A percentile compares a stretch with the other conserved stretches of the same genome.
Conservation (phyloP, 1,140 invertebrate genomes). For the Calycopis cecrops region DNA sequence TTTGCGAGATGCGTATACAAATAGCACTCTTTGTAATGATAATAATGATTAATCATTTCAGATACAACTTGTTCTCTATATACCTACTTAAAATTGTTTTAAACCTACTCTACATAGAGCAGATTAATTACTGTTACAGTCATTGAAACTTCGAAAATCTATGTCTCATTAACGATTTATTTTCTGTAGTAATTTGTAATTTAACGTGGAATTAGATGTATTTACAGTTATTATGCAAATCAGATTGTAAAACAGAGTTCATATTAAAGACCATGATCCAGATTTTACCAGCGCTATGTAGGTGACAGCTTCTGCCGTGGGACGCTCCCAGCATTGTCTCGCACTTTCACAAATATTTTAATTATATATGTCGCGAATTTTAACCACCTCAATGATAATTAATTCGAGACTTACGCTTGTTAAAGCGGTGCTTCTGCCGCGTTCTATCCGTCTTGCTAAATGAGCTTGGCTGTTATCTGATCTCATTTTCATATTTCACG, state of each 20-base stretch:
- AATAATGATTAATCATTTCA: too few relatives aligned
- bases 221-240: conserved; percentile 5
- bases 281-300: conserved; percentile 32
- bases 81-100: too few relatives aligned
- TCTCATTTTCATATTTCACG: not conserved
- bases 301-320: conserved; percentile 44
- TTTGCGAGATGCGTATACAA: too few relatives aligned
- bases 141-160: too few relatives aligned
- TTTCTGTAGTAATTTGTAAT: too few relatives aligned
- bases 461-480: conserved; percentile 4
- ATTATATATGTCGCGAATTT: conserved; percentile 52
- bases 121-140: too few relatives aligned
- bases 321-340: conserved; percentile 46
- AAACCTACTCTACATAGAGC: too few relatives aligned
- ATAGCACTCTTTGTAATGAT: too few relatives aligned
- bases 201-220: not conserved
- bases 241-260: conserved; percentile 3
- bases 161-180: too few relatives aligned
- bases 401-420: conserved; percentile 5
- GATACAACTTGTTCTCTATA: too few relatives aligned
- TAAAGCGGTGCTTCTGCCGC: not conserved
- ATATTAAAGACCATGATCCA: conserved; percentile 43
- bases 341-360: conserved; percentile 57
- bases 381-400: conserved; percentile 26
- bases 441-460: conserved; percentile 15